Percentiles rank a stretch among this genome's conserved stretches.
phyloP scores from a whole-genome alignment of 1,140 invertebrate genomes.

The Zeugodacus cucurbitae region DNA sequence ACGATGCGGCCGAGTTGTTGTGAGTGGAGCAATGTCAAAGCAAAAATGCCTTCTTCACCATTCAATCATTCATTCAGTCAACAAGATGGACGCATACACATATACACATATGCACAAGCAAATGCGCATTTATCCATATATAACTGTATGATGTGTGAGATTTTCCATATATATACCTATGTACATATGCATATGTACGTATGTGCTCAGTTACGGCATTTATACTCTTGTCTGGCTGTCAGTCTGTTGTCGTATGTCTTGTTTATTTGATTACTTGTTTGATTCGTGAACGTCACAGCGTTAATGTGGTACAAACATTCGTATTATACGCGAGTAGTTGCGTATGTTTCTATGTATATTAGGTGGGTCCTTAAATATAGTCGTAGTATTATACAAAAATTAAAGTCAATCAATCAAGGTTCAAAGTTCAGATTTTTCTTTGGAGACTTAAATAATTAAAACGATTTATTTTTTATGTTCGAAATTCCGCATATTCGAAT shows the following conservation, averaged over 20 bases:
- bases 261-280: conserved; percentile 24
- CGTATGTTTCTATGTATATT: not conserved
- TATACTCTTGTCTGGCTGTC: conserved; percentile 5
- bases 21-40: not conserved
- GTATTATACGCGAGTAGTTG: not conserved
- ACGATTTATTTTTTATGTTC: too few species aligned
- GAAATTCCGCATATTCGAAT: too few species aligned
- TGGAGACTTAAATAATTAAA: too few species aligned
- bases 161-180: not conserved
- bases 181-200: not conserved
- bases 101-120: not conserved
- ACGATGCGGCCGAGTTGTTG: not conserved
- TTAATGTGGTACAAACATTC: not conserved
- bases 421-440: too few species aligned
- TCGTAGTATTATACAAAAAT: too few species aligned
- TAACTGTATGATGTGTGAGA: not conserved
- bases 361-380: too few species aligned
- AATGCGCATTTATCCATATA: not conserved
- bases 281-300: not conserved
- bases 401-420: too few species aligned
- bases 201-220: not conserved
- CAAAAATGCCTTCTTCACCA: not conserved
- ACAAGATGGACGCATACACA: not conserved
- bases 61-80: not conserved
- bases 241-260: not conserved